Base-by-base conservation (phyloP, 2,888 invertebrate species). In the Lasiommata megera region DNA sequence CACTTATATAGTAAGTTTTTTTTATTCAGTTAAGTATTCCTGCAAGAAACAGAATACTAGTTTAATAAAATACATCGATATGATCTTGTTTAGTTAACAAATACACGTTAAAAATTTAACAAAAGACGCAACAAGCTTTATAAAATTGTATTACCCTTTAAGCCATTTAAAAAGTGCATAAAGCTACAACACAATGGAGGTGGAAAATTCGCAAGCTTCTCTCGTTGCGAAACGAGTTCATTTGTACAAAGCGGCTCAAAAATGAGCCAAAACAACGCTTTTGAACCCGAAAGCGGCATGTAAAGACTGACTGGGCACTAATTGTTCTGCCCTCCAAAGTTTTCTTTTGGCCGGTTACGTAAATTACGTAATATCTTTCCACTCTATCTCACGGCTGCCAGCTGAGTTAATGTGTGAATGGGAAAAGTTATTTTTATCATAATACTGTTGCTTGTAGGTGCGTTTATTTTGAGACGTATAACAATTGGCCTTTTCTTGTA, bases 181-280 rank as follows among this genome's bases (percentile, higher is more conserved):
- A 51, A 52, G 52, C 41, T 31, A 41, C 41, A 41, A 29, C 29
- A 41, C 31, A 52, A 52, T 52, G 14, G 17, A 52, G 41, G 52
- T 41, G 16, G 37, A 41, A 50, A 52, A 41, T 41, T 41, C 31
- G 23, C 41, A 41, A 52, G 52, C 52, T 41, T 41, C 52, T 31
- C 41, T 38, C 41, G 29, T 6, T 31, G 31, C 29, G 52, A 31
- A 31, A 41, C 52, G 52, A 52, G 52, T 52, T 52, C 52, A 52
- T 52, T 52, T 52, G 52, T 52, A 41, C 52, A 41, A 41, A 52
- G 41, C 41, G 29, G 41, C 52, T 18, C 41, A 23, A 52, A 34
- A 52, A 52, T 41, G 52, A 41, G 52, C 52, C 52, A 41, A 52
- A 52, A 52, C 52, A 52, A 52, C 52, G 41, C 52, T 41, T 52